Evolutionary conservation across 1,140 invertebrate species (phyloP).

Genomic region (Thaumetopoea pityocampa): DNA sequence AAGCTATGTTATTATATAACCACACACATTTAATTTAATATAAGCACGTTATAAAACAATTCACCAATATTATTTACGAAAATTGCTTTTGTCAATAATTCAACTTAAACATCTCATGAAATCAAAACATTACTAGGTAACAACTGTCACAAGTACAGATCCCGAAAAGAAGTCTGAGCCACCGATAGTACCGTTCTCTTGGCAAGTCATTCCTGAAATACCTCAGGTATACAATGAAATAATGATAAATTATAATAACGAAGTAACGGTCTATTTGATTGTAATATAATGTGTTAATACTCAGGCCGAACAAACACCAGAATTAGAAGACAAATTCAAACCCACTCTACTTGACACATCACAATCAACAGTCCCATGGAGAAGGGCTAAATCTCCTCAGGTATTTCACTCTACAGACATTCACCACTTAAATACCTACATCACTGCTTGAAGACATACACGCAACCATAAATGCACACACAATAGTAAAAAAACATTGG

Average conservation of each 20-base stretch:
- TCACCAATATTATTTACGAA: neutral
- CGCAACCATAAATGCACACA: conserved; percentile 6
- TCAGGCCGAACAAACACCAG: conserved; percentile 66
- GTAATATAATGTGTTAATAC: conserved; percentile 22
- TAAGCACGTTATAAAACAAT: conserved; percentile 1
- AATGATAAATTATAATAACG: conserved; percentile 8
- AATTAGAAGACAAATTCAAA: conserved; percentile 57
- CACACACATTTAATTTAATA: too few relatives aligned
- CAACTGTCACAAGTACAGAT: conserved; percentile 38
- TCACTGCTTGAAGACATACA: too few relatives aligned
- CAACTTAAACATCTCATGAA: conserved; percentile 3
- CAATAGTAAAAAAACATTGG: conserved; percentile 8
- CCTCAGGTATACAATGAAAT: conserved; percentile 52
- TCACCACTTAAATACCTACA: conserved; percentile 17
- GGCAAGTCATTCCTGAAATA: conserved; percentile 64
- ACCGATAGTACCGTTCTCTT: conserved; percentile 59
- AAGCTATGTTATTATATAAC: too few relatives aligned
- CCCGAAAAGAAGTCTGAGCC: conserved; percentile 49
- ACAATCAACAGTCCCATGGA: conserved; percentile 42
- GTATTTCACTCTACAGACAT: conserved; percentile 30
- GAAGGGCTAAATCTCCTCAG: conserved; percentile 56
- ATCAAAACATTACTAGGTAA: conserved; percentile 38
- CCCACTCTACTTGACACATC: conserved; percentile 55
- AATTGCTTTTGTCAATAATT: neutral
- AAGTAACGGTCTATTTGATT: conserved; percentile 7